phyloP scores from a whole-genome alignment of 1,140 invertebrate species.

The Hyposmocoma kahamanoa region DNA sequence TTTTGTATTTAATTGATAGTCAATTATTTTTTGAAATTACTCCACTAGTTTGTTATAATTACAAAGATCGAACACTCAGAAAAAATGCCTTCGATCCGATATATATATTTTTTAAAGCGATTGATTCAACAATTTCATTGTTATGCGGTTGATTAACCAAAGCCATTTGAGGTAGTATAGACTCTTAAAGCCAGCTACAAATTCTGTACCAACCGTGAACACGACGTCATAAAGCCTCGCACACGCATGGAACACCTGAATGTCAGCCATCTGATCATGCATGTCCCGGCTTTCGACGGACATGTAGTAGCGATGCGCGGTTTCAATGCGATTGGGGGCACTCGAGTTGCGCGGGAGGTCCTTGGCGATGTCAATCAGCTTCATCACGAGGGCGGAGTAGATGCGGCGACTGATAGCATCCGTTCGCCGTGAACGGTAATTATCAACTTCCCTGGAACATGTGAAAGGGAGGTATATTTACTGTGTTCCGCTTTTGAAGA shows the following conservation, averaged over 20 bases:
- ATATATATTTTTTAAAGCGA: no score
- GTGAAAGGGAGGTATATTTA: no score
- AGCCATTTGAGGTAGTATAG: no score
- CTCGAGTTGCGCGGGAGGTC: constrained; percentile 46
- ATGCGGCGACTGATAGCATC: constrained; percentile 58
- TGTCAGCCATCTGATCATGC: constrained; percentile 58
- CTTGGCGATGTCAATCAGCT: constrained; percentile 61
- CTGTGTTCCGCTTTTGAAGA: no score
- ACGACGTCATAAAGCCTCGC: constrained; percentile 51
- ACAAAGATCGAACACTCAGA: no score
- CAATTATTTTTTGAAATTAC: no score
- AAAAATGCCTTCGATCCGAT: no score
- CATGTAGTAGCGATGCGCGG: constrained; percentile 53
- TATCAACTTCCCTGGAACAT: constrained; percentile 59
- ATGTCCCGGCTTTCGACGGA: constrained; percentile 46
- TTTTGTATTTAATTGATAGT: no score
- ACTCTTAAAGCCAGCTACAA: no score
- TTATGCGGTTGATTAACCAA: no score
- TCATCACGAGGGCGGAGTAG: constrained; percentile 58
- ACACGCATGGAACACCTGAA: constrained; percentile 56
- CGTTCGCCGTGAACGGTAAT: constrained; percentile 46
- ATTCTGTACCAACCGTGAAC: constrained; percentile 38
- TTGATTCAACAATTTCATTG: no score
- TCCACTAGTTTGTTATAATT: no score
- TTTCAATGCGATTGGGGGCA: constrained; percentile 38